Percentiles rank a stretch among this genome's conserved stretches.
Conservation (phyloP, 2,113 vertebrate species). For the Scophthalmus maximus region DNA sequence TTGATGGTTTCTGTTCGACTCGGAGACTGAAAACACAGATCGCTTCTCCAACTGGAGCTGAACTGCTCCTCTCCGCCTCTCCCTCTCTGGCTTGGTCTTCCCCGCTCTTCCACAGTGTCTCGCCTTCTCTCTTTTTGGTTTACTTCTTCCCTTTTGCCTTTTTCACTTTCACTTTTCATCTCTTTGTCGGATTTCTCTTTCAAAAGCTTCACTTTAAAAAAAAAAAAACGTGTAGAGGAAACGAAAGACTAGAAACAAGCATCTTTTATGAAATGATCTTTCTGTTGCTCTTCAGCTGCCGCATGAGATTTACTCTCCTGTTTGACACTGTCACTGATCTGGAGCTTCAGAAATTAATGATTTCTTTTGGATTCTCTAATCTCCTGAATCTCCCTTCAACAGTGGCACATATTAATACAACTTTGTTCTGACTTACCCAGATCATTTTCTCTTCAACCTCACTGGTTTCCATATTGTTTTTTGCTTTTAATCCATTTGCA, state of each 20-base stretch:
- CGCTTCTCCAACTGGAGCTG: conserved; percentile 63
- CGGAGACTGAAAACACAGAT: conserved; percentile 53
- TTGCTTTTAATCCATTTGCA: no score
- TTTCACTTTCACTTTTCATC: not conserved
- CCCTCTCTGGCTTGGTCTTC: conserved; percentile 12
- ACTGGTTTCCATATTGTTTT: no score
- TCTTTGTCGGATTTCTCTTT: not conserved
- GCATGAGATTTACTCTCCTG: no score
- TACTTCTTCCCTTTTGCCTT: not conserved
- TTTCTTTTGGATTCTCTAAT: not conserved
- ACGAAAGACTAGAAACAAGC: no score
- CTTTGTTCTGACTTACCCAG: not conserved
- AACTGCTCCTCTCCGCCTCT: conserved; percentile 26
- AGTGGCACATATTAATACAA: not conserved
- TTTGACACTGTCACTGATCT: no score
- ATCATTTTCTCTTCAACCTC: no score
- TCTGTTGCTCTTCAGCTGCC: no score
- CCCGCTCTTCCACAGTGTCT: conserved; percentile 2
- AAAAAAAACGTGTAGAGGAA: no score
- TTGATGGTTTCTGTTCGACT: conserved; percentile 76
- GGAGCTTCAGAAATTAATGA: no score
- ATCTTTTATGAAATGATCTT: no score
- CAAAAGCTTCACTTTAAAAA: conserved; percentile 2
- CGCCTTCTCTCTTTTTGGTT: conserved; percentile 3
- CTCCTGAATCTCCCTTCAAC: not conserved